Base-by-base conservation (phyloP, 2,113 vertebrate species). In the Phalacrocorax pelagicus region DNA sequence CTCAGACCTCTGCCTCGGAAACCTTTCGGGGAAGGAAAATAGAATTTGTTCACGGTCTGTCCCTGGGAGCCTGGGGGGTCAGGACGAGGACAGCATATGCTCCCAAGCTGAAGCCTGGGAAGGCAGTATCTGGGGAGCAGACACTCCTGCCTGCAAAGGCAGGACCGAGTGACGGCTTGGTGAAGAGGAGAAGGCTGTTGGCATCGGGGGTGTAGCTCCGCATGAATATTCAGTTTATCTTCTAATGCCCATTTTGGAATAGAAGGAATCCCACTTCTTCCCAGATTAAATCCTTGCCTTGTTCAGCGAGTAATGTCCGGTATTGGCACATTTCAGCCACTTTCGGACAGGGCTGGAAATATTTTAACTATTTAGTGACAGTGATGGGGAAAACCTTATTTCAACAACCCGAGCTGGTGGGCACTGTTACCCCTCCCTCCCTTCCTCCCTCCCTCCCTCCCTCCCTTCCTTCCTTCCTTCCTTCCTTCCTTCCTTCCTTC, bases 1-100 rank as follows among this genome's bases (percentile, higher is more conserved):
- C 71, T 70, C 63, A 82, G 91, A 72, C 71, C 85, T 79, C 69
- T 9, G 3, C 57, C 57, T 92, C 42, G 11, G 72, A 36, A 92
- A 81, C 54, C 38, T 90, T 70, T 61, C 71, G n/a, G 63, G 38
- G 86, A 81, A 93, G 73, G 55, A 83, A 94, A 94, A 88, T 3
- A 80, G 49, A 87, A 67, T 92, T 80, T 86, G 47, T 49, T 78
- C 11, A 72, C 34, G 11, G 46, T 65, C 82, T 71, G 70, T 67
- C 57, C 85, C 59, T 62, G 38, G 51, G 29, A 92, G 38, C 78
- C 88, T 69, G 73, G 69, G 54, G 95, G 91, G 69, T 91, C 90
- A 70, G 88, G 52, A 91, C 81, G 81, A 91, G 75, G 65, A 91
- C 67, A 96, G 96, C 90, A 86, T 79, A 92, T 79, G 81, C 85